These are phyloP conservation scores for Nothoprocta perdicaria DNA, from an alignment of 2,113 vertebrate species.

Conservation along the genomic window DNA sequence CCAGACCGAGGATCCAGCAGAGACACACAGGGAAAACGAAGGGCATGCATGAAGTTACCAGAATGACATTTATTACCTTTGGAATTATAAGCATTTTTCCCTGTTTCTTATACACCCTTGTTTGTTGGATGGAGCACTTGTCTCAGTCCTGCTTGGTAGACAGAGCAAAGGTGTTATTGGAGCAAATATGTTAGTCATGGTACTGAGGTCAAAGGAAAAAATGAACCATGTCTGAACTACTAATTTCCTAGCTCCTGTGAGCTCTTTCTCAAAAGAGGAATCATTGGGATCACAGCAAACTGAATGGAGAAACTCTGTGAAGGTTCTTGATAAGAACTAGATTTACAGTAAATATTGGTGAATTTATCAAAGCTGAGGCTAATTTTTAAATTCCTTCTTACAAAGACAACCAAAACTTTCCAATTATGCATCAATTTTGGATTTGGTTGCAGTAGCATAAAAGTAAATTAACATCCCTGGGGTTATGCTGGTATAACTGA, in stretches of 20 bases:
- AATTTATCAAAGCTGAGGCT: background rate
- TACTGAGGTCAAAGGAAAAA: constrained; percentile 14
- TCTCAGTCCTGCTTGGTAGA: constrained; percentile 73
- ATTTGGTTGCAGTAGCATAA: background rate
- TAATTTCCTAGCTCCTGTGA: constrained; percentile 15
- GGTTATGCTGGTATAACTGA: background rate
- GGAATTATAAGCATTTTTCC: constrained; percentile 49
- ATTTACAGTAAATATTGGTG: constrained; percentile 1
- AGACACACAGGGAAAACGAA: constrained; percentile 29
- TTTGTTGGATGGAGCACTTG: constrained; percentile 62
- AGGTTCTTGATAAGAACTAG: background rate
- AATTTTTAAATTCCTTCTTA: background rate
- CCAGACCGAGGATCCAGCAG: constrained; percentile 1
- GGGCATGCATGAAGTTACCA: constrained; percentile 22
- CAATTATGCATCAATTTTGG: background rate
- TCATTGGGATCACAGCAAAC: background rate
- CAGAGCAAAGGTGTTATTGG: constrained; percentile 34
- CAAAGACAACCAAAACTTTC: background rate
- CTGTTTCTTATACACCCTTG: constrained; percentile 48
- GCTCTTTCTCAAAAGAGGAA: background rate
- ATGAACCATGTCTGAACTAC: background rate
- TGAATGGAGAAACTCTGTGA: background rate
- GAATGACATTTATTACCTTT: constrained; percentile 40
- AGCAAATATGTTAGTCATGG: background rate
- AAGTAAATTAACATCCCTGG: background rate